Conservation (phyloP, 2,797 vertebrate species). For the Manis javanica region DNA sequence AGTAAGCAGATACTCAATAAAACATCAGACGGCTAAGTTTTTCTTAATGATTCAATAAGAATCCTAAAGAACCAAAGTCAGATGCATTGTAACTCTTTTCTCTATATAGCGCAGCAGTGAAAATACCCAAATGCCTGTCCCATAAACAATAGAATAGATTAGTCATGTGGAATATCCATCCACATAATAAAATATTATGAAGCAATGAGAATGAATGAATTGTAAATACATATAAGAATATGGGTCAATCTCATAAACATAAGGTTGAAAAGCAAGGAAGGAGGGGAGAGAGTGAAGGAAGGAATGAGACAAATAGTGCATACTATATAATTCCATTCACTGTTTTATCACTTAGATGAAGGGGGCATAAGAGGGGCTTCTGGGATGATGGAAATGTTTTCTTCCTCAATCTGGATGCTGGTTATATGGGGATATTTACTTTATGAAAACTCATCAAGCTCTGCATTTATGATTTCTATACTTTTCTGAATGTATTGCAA, state of each 20-base stretch:
- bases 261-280: not conserved
- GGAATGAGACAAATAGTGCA: not conserved
- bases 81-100: not conserved
- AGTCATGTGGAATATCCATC: not conserved
- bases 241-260: not conserved
- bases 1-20: not conserved
- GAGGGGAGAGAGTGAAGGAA: not conserved
- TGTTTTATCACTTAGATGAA: not conserved
- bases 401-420: constrained; percentile 36
- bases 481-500: constrained; percentile 47
- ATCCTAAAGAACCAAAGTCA: not conserved
- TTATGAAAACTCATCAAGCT: constrained; percentile 7
- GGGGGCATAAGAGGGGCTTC: not conserved
- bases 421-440: not conserved
- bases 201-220: constrained; percentile 9
- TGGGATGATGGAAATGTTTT: not conserved
- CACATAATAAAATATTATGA: not conserved
- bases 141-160: not conserved
- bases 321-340: not conserved
- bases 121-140: constrained; percentile 4
- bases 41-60: not conserved
- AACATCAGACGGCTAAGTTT: not conserved
- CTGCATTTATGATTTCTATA: not conserved
- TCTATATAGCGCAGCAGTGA: not conserved
- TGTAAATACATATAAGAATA: not conserved